Evolutionary conservation across 1,140 invertebrate genomes (phyloP), one percentile per base, ranked within the genome.

Genomic region (Anastatus disparis): DNA sequence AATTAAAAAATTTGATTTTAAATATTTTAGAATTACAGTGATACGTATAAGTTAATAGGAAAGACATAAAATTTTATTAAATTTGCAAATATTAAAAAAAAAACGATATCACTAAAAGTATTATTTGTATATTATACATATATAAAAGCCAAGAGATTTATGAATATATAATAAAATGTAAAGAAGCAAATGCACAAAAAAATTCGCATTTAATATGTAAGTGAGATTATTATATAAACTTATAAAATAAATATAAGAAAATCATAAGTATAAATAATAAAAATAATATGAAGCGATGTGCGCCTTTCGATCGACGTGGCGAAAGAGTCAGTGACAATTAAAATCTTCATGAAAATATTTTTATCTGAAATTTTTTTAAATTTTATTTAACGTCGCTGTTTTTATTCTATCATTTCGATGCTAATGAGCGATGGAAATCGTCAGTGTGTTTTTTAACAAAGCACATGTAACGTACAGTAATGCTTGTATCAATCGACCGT

Each of bases 161-260:
- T 48, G 62, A 38, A 62, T 59, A 59, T 61, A 58, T 20, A 58
- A 64, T 8, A 15, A 63, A 64, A 50, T 64, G 20, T 50, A 61
- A 56, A 64, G 17, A 70, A 31, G 50, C 13, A 59, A 58, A 22
- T 74, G 58, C 58, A 67, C 63, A 64, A 68, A n/a, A n/a, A 70
- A 63, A 66, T 22, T 66, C 44, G 31, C 58, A 72, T 72, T 68
- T 48, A 64, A 48, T 7, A n/a, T 38, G 20, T 29, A 69, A 69
- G 40, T 58, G 58, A 69, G 56, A 69, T 53, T 61, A 70, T 55
- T n/a, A 55, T 44, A 55, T 69, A 52, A 59, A 52, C n/a, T 61
- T 52, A 53, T 40, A 38, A 55, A 56, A 63, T n/a, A 7, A 38
- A 46, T 61, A 22, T 22, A 63, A 44, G 24, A 50, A 42, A 62